These are phyloP conservation scores for Acleris literana DNA, from an alignment of 2,888 invertebrate species.

Conservation along the genomic window DNA sequence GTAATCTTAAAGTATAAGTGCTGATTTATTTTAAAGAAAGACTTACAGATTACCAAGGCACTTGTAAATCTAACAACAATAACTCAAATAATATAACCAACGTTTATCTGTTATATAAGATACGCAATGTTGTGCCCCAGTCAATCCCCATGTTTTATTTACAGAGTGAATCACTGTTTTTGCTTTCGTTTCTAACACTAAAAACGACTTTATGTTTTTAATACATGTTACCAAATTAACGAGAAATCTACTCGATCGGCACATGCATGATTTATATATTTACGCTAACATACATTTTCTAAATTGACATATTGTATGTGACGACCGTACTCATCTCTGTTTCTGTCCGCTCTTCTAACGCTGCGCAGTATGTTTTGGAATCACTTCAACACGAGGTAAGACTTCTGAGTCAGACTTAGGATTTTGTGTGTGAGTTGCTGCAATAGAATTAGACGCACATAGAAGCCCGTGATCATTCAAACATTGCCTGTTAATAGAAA, in stretches of 20 bases:
- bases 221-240: slow-evolving; percentile 40
- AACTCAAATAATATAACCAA: slow-evolving; percentile 42
- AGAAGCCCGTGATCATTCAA: slow-evolving; percentile 4
- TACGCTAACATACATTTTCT: slow-evolving; percentile 55
- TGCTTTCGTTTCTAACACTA: slow-evolving; percentile 64
- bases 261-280: slow-evolving; percentile 68
- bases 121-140: slow-evolving; percentile 93
- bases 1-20: neutral
- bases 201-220: slow-evolving; percentile 44
- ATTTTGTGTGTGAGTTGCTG: slow-evolving; percentile 53
- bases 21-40: neutral
- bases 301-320: slow-evolving; percentile 66
- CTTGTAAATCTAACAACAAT: slow-evolving; percentile 41
- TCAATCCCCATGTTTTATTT: slow-evolving; percentile 84
- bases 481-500: neutral
- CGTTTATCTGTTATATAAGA: slow-evolving; percentile 65
- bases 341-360: slow-evolving; percentile 89
- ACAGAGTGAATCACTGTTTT: slow-evolving; percentile 67
- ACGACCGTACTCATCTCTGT: slow-evolving; percentile 79
- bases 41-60: neutral
- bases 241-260: slow-evolving; percentile 48
- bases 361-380: slow-evolving; percentile 99
- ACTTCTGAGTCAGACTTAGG: slow-evolving; percentile 66
- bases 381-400: slow-evolving; percentile 99
- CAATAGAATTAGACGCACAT: slow-evolving; percentile 17